Base-by-base conservation (phyloP, 2,113 vertebrate genomes). In the Apteryx owenii region DNA sequence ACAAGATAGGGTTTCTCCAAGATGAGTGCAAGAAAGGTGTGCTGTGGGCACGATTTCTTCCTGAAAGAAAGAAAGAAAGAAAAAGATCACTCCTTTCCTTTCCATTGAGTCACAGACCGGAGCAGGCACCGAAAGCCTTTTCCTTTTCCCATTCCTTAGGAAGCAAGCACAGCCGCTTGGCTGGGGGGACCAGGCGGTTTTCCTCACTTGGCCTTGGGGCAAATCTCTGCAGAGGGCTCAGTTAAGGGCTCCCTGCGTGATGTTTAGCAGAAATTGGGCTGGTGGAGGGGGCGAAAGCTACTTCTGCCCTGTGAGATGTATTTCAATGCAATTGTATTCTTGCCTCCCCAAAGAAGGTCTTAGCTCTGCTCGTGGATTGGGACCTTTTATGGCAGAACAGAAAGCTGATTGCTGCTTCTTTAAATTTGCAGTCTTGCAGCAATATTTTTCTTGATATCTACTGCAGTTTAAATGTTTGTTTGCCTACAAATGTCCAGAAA, bases 31-130 rank as follows among this genome's bases (percentile, higher is more conserved):
- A 93, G 75, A 69, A 46, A 50, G 4, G n/a, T 61, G 1, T 0
- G 0, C 46, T 48, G 29, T 1, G 9, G 2, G 19, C 19, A 38
- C 38, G 17, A 33, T 68, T 54, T 54, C 46, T 84, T 10, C 23
- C 60, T 56, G 54, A 29, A 56, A 29, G 54, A 56, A 28, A 56
- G 54, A 56, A 26, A 25, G 51, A 53, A 54, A 48, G 46, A 48
- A 18, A 48, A 19, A 1, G 40, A 20, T 36, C 10, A 0, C n/a
- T 14, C 25, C 40, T 29, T 1, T 0, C 1, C 0, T 56, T 87
- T 56, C 29, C 20, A 8, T 16, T 9, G 40, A 18, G 15, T 33
- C 75, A 54, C 0, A 2, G 22, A 40, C 53, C 26, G 33, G 31
- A 61, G 53, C 44, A 38, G 31, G 36, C 22, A 19, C 46, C 14